Evolutionary conservation across 1,140 invertebrate genomes (phyloP).

Genomic region (Bombus balteatus): DNA sequence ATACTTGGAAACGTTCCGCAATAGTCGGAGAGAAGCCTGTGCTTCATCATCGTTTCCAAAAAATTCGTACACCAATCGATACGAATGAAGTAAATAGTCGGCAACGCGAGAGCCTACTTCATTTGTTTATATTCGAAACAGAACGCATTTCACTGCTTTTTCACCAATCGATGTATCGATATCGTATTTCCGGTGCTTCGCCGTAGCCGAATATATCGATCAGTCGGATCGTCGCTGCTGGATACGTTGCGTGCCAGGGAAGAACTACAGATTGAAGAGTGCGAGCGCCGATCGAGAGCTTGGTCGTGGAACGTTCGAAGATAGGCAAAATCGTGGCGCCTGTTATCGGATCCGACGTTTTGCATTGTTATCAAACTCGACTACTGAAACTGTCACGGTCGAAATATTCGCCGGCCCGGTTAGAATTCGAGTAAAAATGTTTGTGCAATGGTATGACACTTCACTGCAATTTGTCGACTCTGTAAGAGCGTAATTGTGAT

Average conservation of each 20-base stretch:
- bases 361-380: constrained; percentile 51
- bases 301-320: constrained; percentile 38
- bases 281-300: constrained; percentile 27
- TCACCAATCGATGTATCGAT: constrained; percentile 42
- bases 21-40: not conserved
- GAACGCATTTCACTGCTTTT: constrained; percentile 6
- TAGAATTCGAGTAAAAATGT: constrained; percentile 10
- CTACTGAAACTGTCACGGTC: constrained; percentile 48
- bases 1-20: not conserved
- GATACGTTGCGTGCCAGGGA: constrained; percentile 48
- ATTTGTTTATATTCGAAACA: constrained; percentile 7
- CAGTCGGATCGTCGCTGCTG: not conserved
- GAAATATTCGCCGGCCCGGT: constrained; percentile 22
- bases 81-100: not conserved
- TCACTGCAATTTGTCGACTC: not conserved
- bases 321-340: constrained; percentile 58
- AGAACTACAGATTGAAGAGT: constrained; percentile 65
- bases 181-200: not conserved
- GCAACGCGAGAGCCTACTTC: constrained; percentile 13
- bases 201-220: constrained; percentile 42
- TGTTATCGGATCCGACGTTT: constrained; percentile 47
- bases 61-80: not conserved
- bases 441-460: not conserved
- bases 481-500: not conserved
- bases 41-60: not conserved